phyloP scores from a whole-genome alignment of 2,113 vertebrate species.

The Cyanoderma ruficeps region DNA sequence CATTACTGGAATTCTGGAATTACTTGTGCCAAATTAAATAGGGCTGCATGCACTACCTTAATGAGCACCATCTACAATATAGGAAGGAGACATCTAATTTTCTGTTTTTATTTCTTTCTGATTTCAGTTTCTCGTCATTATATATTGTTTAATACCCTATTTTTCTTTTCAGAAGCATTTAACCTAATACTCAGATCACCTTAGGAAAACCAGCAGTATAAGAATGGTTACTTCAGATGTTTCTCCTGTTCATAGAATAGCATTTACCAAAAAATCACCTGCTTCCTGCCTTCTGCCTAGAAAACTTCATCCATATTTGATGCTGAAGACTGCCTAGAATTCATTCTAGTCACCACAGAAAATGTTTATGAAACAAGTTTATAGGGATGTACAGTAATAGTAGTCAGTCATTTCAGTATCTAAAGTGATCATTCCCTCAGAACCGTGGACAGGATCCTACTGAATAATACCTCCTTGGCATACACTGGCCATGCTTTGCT shows the following conservation, averaged over 20 bases:
- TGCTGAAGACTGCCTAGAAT: neutral
- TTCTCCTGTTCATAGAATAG: neutral
- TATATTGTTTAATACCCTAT: neutral
- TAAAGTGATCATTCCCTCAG: neutral
- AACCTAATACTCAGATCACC: neutral
- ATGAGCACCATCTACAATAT: neutral
- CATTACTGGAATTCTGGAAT: neutral
- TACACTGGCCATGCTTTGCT: neutral
- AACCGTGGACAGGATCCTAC: neutral
- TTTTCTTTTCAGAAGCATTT: neutral
- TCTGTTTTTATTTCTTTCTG: neutral
- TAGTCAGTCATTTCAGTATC: neutral
- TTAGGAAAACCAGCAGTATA: neutral
- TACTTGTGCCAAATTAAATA: neutral
- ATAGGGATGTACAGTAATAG: neutral
- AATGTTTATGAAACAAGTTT: neutral
- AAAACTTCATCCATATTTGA: neutral
- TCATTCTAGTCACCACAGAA: neutral
- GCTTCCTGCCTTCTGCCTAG: neutral
- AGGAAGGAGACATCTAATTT: neutral
- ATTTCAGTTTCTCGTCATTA: neutral
- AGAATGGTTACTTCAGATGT: neutral
- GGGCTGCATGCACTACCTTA: neutral
- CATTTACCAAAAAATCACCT: neutral
- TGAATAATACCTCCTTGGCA: neutral